These are phyloP conservation scores for Ptilodon capucinus DNA, from an alignment of 2,888 invertebrate genomes.

Conservation along the genomic window DNA sequence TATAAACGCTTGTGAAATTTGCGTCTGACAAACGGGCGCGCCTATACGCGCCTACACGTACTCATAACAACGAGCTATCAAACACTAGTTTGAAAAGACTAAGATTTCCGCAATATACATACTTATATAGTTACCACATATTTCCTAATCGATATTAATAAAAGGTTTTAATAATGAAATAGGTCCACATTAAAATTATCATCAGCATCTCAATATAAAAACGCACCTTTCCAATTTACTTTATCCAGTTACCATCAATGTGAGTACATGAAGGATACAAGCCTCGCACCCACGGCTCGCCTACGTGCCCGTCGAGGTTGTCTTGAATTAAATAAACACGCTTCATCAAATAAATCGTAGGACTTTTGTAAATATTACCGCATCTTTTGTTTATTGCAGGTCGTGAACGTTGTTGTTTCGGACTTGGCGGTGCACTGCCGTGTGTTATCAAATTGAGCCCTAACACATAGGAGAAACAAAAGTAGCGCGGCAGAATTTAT, in stretches of 20 bases:
- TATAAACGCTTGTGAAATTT: too few relatives aligned
- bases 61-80: too few relatives aligned
- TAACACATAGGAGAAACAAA: too few relatives aligned
- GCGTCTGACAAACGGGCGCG: too few relatives aligned
- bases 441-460: too few relatives aligned
- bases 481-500: too few relatives aligned
- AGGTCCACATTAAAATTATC: conserved; percentile 9
- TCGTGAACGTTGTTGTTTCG: neutral
- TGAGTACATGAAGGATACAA: conserved; percentile 25
- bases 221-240: conserved; percentile 28
- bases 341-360: conserved; percentile 4
- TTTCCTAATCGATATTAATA: too few relatives aligned
- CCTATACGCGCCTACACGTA: too few relatives aligned
- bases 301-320: conserved; percentile 28
- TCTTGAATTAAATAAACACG: conserved; percentile 11
- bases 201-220: conserved; percentile 12
- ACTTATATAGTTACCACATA: too few relatives aligned
- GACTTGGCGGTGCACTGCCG: neutral
- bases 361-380: conserved; percentile 4
- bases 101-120: too few relatives aligned
- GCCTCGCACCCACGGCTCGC: conserved; percentile 36
- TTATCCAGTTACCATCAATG: conserved; percentile 27
- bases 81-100: too few relatives aligned
- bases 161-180: neutral
- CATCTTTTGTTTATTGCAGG: conserved; percentile 2